Conservation (phyloP, 2,113 vertebrate genomes). For the Thomomys bottae region DNA sequence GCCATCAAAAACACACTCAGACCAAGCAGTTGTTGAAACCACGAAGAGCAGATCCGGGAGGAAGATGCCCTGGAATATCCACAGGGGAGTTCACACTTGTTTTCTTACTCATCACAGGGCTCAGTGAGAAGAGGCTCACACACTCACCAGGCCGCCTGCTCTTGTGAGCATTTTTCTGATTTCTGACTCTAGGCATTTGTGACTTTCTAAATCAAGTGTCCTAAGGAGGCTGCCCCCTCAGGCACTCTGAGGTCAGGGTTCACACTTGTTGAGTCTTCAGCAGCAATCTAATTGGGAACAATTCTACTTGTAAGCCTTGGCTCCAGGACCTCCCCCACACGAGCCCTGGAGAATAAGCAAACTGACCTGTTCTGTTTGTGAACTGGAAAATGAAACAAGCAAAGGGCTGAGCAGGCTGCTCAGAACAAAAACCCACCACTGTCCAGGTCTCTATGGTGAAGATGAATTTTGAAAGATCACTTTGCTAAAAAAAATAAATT, state of each 20-base stretch:
- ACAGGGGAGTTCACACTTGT: neutral
- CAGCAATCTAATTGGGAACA: neutral
- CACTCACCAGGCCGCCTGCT: neutral
- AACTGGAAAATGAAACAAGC: neutral
- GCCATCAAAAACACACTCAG: neutral
- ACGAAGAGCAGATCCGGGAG: neutral
- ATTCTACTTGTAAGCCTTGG: slow-evolving; percentile 30
- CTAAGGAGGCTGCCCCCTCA: neutral
- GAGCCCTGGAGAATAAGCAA: neutral
- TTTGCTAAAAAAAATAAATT: too few relatives aligned
- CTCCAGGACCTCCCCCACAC: neutral
- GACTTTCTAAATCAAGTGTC: slow-evolving; percentile 12
- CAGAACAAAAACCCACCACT: neutral
- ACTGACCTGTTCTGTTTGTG: neutral
- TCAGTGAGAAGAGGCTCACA: neutral
- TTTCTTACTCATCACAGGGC: neutral
- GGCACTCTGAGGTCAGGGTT: neutral
- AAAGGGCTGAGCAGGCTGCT: too few relatives aligned
- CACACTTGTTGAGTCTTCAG: neutral
- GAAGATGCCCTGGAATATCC: neutral
- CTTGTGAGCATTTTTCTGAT: neutral
- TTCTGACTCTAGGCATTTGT: neutral
- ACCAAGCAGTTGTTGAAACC: neutral
- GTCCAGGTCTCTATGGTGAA: neutral
- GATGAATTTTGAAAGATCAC: neutral